Base-by-base conservation (phyloP, 2,888 invertebrate species). In the Xestia xanthographa region DNA sequence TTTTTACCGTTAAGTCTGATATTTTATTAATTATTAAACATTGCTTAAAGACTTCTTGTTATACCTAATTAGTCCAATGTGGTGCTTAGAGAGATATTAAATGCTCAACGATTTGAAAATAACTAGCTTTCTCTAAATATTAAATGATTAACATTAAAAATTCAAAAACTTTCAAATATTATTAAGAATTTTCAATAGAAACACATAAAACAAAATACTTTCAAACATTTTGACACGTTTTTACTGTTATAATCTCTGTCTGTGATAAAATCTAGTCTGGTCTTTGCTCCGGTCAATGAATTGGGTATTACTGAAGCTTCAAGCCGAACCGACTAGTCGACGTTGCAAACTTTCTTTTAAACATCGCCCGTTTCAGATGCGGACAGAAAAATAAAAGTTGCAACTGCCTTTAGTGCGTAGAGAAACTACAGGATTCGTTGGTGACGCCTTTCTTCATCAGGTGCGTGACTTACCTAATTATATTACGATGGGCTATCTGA, bases 261-360 rank as follows among this genome's bases (percentile, higher is more conserved):
- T 38, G 38, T 38, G 38, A 38, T 9, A 38, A 38, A 26, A 22
- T 60, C 34, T 38, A 22, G 34, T 62, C 34, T 62, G 22, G 29
- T 29, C 17, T 58, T 38, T 22, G 38, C 38, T 38, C 22, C 22
- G 29, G 60, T 62, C 34, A 38, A 38, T 38, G 22, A 1, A 58
- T 58, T 58, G 17, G 17, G 29, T 4, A 38, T 38, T 62, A 12
- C 22, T 38, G 22, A 34, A 45, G 20, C 29, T 53, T 50, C 34
- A 77, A 76, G 38, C 38, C 1, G 8, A 50, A 67, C n/a, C 20
- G 71, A 9, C 17, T 9, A 9, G 56, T 56, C n/a, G 14, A 56
- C 14, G 68, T 20, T 5, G 34, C 29, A 41, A 66, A 83, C 53
- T 72, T 80, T 78, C 43, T 14, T 82, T 53, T 26, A 43, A 53